Base-by-base conservation (phyloP, 2,113 vertebrate genomes). In the Ceyx margarethae region DNA sequence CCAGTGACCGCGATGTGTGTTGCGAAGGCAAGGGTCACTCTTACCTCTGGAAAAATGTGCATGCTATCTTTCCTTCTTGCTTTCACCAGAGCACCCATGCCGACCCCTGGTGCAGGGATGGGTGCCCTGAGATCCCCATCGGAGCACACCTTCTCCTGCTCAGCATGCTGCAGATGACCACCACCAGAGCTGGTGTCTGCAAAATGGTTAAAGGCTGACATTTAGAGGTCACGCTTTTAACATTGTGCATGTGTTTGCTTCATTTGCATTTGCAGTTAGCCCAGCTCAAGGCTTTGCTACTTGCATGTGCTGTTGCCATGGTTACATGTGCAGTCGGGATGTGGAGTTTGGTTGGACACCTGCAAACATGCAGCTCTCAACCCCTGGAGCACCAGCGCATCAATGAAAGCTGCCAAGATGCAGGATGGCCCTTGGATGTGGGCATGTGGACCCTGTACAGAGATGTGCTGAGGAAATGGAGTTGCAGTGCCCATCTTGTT, bases 141-240 rank as follows among this genome's bases (percentile, higher is more conserved):
- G 0, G 64, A 83, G 43, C 51, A 73, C 37, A 71, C 9, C 56
- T 73, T 14, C 35, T 35, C 62, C 42, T 29, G 58, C 60, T 90
- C 75, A 0, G 2, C 43, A 16, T 3, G 2, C 82, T 79, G 87
- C 89, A 83, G 72, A 76, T 73, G 40, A 53, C 56, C 3, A 5
- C 33, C 33, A 10, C 53, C 58, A 68, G 78, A 79, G 81, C 69
- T 40, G 31, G 54, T 68, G 81, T 79, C 95, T 89, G 93, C 77
- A 90, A 61, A 85, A 76, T 10, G 54, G 93, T 90, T 82, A 68
- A 90, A 81, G 78, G 56, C 92, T 96, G 92, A 94, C 92, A 95
- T 96, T 96, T 93, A 94, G 96, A 96, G 94, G 96, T 96, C 90
- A 87, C 89, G 33, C 92, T 91, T 81, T 25, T 72, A 95, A 78